Evolutionary conservation across 1,140 invertebrate genomes (phyloP), one percentile per base, ranked within the genome.

Genomic region (Drosophila mojavensis): DNA sequence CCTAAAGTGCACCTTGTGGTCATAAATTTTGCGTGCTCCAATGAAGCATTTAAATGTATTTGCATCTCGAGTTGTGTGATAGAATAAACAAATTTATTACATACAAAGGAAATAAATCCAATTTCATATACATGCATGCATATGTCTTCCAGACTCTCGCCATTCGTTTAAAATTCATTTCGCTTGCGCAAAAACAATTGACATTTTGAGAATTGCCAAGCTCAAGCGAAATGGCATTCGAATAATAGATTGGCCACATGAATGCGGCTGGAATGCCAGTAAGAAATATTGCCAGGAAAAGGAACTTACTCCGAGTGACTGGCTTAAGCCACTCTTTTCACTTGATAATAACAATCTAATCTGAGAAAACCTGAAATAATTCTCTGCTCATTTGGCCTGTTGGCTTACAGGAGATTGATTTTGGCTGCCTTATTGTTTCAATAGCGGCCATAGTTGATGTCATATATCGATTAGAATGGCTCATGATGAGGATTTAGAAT

Each of bases 1-100:
- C 11, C 9, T n/a, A 15, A 54, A 45, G 11, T 53, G 59, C 66
- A 64, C 24, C 62, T 47, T 56, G 43, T 54, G 69, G 55, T 39
- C 76, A 86, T 79, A 88, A 82, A 88, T 88, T 88, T 62, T 51
- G 33, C 51, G 17, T 54, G 75, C 66, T 70, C 65, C 69, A 81
- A 78, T 74, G 68, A 80, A 67, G 68, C 61, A 70, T 84, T 84
- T 84, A 85, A 84, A 81, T 85, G 66, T 77, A 84, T 85, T 84
- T 84, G 47, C 80, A 75, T 80, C 65, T 48, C 41, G 61, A 74
- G 48, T 67, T 69, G 62, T 61, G 26, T 30, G 3, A 7, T 30
- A 7, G 20, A 53, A 54, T 50, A 69, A 54, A 56, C 43, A 73
- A 72, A 86, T 86, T 81, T 85, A 81, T 86, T 68, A 53, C 78